Conservation (phyloP, 2,113 vertebrate genomes). For the Oryzias woworae region DNA sequence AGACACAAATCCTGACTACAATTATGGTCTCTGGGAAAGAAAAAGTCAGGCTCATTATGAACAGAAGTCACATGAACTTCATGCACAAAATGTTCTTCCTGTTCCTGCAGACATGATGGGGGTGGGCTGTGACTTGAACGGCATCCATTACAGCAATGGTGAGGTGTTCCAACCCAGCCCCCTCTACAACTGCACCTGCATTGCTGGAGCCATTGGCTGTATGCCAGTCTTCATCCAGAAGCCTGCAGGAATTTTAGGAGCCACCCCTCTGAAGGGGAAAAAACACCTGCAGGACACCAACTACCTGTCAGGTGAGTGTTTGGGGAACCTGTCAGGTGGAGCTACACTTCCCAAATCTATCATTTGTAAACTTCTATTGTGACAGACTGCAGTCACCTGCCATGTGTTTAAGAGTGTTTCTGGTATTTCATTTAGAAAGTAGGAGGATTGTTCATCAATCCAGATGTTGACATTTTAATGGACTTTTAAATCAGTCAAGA, state of each 20-base stretch:
- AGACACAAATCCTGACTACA: background rate
- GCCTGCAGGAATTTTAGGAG: conserved; percentile 67
- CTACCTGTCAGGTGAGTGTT: conserved; percentile 89
- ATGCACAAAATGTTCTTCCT: background rate
- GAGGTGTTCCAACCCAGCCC: conserved; percentile 88
- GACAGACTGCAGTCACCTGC: too few species aligned
- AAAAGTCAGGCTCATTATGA: too few species aligned
- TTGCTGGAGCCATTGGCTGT: conserved; percentile 91
- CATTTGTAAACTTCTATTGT: too few species aligned
- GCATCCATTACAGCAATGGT: conserved; percentile 86
- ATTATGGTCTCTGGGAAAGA: too few species aligned
- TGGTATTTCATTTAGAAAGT: too few species aligned
- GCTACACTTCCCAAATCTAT: too few species aligned
- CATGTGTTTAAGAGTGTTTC: too few species aligned
- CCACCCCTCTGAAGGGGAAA: conserved; percentile 59
- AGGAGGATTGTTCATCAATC: too few species aligned
- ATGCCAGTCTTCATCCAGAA: conserved; percentile 84
- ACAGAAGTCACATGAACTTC: background rate
- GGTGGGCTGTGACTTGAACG: conserved; percentile 91
- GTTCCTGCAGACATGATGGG: conserved; percentile 85
- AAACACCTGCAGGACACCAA: conserved; percentile 77
- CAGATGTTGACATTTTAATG: too few species aligned
- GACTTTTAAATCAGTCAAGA: too few species aligned
- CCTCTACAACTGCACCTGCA: conserved; percentile 90
- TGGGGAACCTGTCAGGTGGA: background rate